Evolutionary conservation across 2,113 vertebrate genomes (phyloP).

Genomic region (Catharus bicknelli): DNA sequence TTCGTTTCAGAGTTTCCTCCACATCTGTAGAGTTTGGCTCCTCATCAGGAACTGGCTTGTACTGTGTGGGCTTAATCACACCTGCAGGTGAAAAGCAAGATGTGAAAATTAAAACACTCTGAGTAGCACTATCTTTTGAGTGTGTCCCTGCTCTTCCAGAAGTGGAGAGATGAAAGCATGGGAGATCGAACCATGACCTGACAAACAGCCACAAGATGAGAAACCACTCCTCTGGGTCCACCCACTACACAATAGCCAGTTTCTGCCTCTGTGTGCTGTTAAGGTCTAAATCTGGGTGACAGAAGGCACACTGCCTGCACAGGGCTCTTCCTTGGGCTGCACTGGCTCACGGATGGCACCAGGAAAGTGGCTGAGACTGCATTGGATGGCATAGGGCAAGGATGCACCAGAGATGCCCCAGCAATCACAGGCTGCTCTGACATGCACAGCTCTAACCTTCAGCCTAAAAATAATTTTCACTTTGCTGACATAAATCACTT

Average conservation of each 20-base stretch:
- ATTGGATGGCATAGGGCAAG: background rate
- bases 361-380: fast-evolving
- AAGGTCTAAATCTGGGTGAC: background rate
- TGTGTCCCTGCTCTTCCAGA: background rate
- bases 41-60: constrained; percentile 95
- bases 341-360: fast-evolving
- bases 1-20: constrained; percentile 86
- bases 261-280: background rate
- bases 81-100: constrained; percentile 71
- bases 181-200: background rate
- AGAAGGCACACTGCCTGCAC: background rate
- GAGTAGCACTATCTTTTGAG: background rate
- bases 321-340: background rate
- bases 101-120: background rate
- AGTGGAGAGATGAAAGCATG: background rate
- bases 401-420: background rate
- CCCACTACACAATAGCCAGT: background rate
- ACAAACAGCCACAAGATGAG: background rate
- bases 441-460: background rate
- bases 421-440: background rate
- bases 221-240: background rate
- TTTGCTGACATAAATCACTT: constrained; percentile 59
- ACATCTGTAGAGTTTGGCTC: constrained; percentile 93
- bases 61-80: constrained; percentile 95
- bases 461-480: background rate